Percentiles rank a stretch among this genome's conserved stretches.
Conservation (phyloP, 2,797 vertebrate species). For the Poecilia gillii region DNA sequence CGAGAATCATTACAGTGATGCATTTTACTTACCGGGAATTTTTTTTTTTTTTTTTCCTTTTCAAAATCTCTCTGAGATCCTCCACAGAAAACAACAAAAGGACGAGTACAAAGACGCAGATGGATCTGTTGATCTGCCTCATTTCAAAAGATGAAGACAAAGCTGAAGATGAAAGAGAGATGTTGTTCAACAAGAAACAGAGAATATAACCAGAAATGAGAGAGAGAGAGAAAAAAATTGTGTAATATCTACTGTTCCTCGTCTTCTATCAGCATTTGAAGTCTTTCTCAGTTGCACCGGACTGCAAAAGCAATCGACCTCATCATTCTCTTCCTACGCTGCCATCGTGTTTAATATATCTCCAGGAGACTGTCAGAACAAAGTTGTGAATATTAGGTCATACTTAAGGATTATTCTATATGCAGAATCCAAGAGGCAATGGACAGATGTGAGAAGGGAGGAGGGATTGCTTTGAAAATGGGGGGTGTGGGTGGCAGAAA, state of each 20-base stretch:
- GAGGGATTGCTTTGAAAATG: conserved; percentile 30
- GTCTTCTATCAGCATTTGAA: conserved; percentile 1
- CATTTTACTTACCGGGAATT: neutral
- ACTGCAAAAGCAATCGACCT: neutral
- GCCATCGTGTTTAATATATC: conserved; percentile 83
- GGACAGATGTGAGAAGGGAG: conserved; percentile 11
- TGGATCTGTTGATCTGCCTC: neutral
- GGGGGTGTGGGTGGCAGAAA: conserved; percentile 28
- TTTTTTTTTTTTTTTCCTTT: neutral
- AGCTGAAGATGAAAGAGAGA: conserved; percentile 12
- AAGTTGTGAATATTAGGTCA: conserved; percentile 60
- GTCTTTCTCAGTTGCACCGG: neutral
- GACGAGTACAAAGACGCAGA: neutral
- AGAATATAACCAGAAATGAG: neutral
- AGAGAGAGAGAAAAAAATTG: neutral
- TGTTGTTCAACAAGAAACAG: neutral
- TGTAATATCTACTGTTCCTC: conserved; percentile 58
- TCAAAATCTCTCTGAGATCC: conserved; percentile 3
- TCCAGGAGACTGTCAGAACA: conserved; percentile 51
- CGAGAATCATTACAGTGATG: neutral
- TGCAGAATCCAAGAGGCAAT: conserved; percentile 20
- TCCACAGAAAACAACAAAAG: conserved; percentile 16
- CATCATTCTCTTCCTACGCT: conserved; percentile 47
- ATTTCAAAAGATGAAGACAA: conserved; percentile 1
- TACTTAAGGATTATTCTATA: conserved; percentile 61